Percentiles rank a stretch among this genome's conserved stretches.
These are phyloP conservation scores for Augochlora pura DNA, from an alignment of 1,140 invertebrate genomes.

Conservation along the genomic window DNA sequence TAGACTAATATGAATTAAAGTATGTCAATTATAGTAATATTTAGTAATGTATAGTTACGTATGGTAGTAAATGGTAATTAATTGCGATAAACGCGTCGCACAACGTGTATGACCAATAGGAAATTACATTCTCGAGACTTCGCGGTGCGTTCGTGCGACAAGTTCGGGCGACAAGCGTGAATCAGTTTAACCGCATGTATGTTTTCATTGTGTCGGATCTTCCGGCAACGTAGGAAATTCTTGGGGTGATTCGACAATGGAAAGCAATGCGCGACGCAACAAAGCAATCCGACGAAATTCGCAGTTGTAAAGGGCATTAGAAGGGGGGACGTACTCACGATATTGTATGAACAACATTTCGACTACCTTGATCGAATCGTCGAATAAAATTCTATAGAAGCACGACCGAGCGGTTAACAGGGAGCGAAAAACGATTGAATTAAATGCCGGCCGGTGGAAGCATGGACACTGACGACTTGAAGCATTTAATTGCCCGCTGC, in stretches of 20 bases:
- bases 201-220: too few relatives aligned
- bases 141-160: neutral
- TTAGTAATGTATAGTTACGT: too few relatives aligned
- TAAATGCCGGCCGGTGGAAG: neutral
- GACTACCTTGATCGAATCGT: constrained; percentile 23
- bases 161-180: neutral
- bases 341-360: neutral
- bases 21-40: too few relatives aligned
- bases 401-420: neutral
- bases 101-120: too few relatives aligned
- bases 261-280: too few relatives aligned
- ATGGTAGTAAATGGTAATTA: too few relatives aligned
- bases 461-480: neutral
- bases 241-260: too few relatives aligned
- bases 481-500: constrained; percentile 1
- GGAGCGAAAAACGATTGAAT: constrained; percentile 19
- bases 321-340: neutral
- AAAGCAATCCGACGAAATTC: neutral
- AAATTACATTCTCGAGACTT: too few relatives aligned
- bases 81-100: too few relatives aligned
- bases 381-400: neutral
- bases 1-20: too few relatives aligned
- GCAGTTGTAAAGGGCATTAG: neutral
- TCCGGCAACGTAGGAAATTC: too few relatives aligned
- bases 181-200: neutral